phyloP scores from a whole-genome alignment of 2,888 invertebrate species.

The Carpatolechia fugitivella region DNA sequence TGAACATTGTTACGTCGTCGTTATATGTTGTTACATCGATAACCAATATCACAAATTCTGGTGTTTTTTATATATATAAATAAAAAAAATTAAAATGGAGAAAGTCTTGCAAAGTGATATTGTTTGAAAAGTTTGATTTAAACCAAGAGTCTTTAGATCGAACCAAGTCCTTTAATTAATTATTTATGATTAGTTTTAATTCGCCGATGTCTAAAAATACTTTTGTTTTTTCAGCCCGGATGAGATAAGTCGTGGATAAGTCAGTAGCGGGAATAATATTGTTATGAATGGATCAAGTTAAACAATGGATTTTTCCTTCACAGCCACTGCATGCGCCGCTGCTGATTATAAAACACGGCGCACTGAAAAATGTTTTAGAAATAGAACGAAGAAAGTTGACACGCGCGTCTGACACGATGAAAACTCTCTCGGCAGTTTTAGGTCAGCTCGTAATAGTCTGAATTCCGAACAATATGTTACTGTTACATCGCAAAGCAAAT shows the following conservation, averaged over 20 bases:
- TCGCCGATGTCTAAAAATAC: not conserved
- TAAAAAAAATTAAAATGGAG: too few relatives aligned
- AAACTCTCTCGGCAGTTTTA: conserved; percentile 64
- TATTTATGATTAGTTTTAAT: too few relatives aligned
- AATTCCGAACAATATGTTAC: conserved; percentile 45
- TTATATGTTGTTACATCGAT: too few relatives aligned
- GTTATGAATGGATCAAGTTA: conserved; percentile 21
- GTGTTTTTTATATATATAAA: too few relatives aligned
- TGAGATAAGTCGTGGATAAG: too few relatives aligned
- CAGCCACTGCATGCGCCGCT: conserved; percentile 24
- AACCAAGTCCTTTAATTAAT: too few relatives aligned
- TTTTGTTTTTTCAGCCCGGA: not conserved
- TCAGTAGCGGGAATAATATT: not conserved
- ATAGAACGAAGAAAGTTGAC: conserved; percentile 71
- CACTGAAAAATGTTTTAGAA: conserved; percentile 39
- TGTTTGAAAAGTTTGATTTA: too few relatives aligned
- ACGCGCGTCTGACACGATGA: conserved; percentile 55
- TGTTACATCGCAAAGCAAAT: conserved; percentile 37
- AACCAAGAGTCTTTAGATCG: too few relatives aligned
- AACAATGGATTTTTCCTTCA: conserved; percentile 52
- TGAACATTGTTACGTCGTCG: too few relatives aligned
- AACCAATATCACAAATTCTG: too few relatives aligned
- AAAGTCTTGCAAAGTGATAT: too few relatives aligned
- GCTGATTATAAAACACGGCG: conserved; percentile 45
- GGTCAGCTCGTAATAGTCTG: conserved; percentile 63